phyloP scores from a whole-genome alignment of 2,888 invertebrate genomes.

The Scaptomyza caliginosa region DNA sequence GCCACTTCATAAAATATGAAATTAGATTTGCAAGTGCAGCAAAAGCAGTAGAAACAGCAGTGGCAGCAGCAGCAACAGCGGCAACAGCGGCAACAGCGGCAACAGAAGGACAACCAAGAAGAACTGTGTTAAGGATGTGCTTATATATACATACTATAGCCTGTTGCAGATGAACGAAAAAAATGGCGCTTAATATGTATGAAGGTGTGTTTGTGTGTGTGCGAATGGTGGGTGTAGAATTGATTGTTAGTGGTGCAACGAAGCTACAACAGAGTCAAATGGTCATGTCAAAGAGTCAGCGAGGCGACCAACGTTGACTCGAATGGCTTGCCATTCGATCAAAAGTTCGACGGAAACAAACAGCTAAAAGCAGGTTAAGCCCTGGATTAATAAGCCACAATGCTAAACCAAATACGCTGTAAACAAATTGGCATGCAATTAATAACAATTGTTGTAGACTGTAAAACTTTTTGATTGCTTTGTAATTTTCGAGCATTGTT shows the following conservation, averaged over 20 bases:
- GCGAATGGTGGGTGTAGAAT: slow-evolving; percentile 15
- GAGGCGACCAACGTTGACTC: slow-evolving; percentile 59
- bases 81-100: slow-evolving; percentile 9
- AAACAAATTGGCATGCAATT: neutral
- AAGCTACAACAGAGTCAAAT: slow-evolving; percentile 44
- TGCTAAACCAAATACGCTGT: slow-evolving; percentile 6
- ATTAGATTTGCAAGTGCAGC: slow-evolving; percentile 72
- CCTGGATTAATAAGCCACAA: neutral
- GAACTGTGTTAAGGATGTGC: slow-evolving; percentile 44
- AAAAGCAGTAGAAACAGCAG: slow-evolving; percentile 13
- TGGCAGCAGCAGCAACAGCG: slow-evolving; percentile 9
- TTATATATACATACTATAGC: slow-evolving; percentile 25
- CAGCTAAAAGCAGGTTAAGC: slow-evolving; percentile 41
- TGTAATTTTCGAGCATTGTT: too few relatives aligned
- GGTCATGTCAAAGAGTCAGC: slow-evolving; percentile 53
- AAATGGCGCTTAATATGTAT: slow-evolving; percentile 42
- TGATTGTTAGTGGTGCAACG: slow-evolving; percentile 24
- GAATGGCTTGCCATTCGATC: slow-evolving; percentile 77
- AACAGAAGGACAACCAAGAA: slow-evolving; percentile 24
- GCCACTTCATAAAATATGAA: slow-evolving; percentile 79
- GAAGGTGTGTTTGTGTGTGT: slow-evolving; percentile 24
- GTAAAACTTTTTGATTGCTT: too few relatives aligned
- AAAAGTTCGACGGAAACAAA: slow-evolving; percentile 62
- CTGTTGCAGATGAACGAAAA: slow-evolving; percentile 47
- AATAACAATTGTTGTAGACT: neutral